Evolutionary conservation across 2,888 invertebrate genomes (phyloP).

Genomic region (Mythimna vitellina): DNA sequence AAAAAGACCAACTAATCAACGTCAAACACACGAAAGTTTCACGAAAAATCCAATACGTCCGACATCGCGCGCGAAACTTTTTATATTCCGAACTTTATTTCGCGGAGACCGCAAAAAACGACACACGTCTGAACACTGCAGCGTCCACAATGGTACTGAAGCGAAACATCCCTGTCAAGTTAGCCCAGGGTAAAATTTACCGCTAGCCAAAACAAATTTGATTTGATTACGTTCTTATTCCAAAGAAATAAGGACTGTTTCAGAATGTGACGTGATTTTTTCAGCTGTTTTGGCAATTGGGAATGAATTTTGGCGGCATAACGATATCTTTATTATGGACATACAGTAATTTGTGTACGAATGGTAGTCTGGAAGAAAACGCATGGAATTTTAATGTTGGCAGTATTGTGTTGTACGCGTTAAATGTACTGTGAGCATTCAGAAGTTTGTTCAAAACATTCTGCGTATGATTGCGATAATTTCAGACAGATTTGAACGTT

Average conservation of each 20-base stretch:
- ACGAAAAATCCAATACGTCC: conserved; percentile 57
- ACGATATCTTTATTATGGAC: conserved; percentile 57
- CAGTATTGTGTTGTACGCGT: conserved; percentile 54
- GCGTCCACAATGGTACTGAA: conserved; percentile 58
- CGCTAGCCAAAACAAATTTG: not conserved
- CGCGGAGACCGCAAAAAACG: conserved; percentile 48
- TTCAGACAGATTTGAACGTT: conserved; percentile 40
- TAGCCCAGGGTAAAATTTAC: conserved; percentile 27
- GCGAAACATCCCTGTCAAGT: conserved; percentile 50
- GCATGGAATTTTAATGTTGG: conserved; percentile 72
- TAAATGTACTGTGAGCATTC: conserved; percentile 57
- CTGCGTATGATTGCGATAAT: conserved; percentile 31
- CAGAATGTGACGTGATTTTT: conserved; percentile 35
- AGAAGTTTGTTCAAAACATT: conserved; percentile 38
- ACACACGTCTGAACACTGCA: conserved; percentile 41
- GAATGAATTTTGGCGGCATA: conserved; percentile 53
- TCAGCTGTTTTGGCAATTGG: conserved; percentile 35
- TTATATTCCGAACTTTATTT: conserved; percentile 64
- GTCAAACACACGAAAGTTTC: conserved; percentile 48
- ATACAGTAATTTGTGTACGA: conserved; percentile 73
- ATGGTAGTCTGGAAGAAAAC: conserved; percentile 67
- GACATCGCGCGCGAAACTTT: conserved; percentile 58
- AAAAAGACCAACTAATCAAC: conserved; percentile 41
- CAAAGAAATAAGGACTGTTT: conserved; percentile 3
- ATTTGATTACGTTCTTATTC: conserved; percentile 35